Evolutionary conservation across 2,888 invertebrate genomes (phyloP), one percentile per base, ranked within the genome.

Genomic region (Calliopum simillimum): DNA sequence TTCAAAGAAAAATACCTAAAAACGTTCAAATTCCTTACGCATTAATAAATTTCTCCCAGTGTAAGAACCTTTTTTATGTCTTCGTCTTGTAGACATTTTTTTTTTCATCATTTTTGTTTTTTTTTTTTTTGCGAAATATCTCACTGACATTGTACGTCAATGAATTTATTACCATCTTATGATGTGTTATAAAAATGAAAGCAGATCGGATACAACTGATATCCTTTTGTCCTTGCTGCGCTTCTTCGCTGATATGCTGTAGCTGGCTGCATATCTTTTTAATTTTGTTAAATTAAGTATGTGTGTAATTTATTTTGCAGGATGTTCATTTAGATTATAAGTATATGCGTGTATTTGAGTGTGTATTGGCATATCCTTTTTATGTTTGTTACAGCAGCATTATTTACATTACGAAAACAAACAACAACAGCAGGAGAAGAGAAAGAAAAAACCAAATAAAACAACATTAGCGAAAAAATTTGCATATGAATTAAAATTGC

Each of bases 401-500:
- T 81, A 82, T 79, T 80, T 79, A 76, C 74, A 69, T 63, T 33
- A 33, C 14, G 13, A 64, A 41, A 64, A n/a, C 19, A 53, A 74
- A 75, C 73, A 67, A 56, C 75, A 80, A 79, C 75, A 79, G 79
- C 77, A 74, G 71, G 65, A 73, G 71, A 72, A 70, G 51, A 62
- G n/a, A 44, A 44, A 53, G 56, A 49, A 62, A 47, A 19, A 63
- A 56, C 41, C 19, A 67, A 23, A 19, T 46, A n/a, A 4, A 46
- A 59, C 64, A 41, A 47, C 21, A 69, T 49, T 19, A 63, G 49
- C 55, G 21, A 72, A 68, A 77, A 71, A 74, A 73, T 76, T 80
- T 76, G 78, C 81, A 81, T 82, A 79, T 79, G 81, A 80, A 82
- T 79, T 81, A 81, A 80, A 80, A 75, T 78, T 77, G 74, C 77